These are phyloP conservation scores for Cryptocephalus primarius DNA, from an alignment of 2,888 invertebrate genomes.

Conservation along the genomic window DNA sequence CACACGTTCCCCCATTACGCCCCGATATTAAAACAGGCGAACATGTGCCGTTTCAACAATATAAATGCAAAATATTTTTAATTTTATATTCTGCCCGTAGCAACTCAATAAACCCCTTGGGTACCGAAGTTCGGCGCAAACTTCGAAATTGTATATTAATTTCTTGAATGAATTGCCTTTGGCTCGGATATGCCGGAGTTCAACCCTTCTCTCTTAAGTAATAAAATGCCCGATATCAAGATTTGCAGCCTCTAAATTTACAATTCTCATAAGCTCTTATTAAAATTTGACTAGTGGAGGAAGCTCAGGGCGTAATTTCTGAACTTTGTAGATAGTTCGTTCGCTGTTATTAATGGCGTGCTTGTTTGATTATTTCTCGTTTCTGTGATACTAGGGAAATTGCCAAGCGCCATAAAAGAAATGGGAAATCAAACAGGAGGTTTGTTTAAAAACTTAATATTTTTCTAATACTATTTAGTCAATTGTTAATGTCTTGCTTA, in stretches of 20 bases:
- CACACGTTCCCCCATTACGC: no score
- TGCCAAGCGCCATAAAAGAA: no score
- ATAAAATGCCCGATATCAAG: conserved; percentile 14
- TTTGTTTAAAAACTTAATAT: no score
- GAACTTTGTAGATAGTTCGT: conserved; percentile 5
- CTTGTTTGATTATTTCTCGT: not conserved
- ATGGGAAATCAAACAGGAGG: no score
- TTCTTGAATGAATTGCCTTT: conserved; percentile 13
- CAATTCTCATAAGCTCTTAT: conserved; percentile 8
- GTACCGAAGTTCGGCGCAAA: conserved; percentile 11
- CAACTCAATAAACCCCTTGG: conserved; percentile 8
- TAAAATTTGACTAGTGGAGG: conserved; percentile 7
- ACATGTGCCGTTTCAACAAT: no score
- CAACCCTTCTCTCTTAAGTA: conserved; percentile 9
- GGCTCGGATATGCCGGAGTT: conserved; percentile 8
- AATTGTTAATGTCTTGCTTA: no score
- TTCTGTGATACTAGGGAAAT: not conserved
- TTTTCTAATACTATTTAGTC: no score
- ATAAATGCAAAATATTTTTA: no score
- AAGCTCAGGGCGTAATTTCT: conserved; percentile 4
- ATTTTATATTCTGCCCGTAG: no score
- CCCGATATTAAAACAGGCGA: no score
- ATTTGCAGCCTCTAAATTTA: conserved; percentile 10
- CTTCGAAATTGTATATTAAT: conserved; percentile 18
- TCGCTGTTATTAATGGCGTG: not conserved